These are phyloP conservation scores for Phallusia fumigata DNA, from an alignment of 23 tunicate genomes.

Conservation along the genomic window DNA sequence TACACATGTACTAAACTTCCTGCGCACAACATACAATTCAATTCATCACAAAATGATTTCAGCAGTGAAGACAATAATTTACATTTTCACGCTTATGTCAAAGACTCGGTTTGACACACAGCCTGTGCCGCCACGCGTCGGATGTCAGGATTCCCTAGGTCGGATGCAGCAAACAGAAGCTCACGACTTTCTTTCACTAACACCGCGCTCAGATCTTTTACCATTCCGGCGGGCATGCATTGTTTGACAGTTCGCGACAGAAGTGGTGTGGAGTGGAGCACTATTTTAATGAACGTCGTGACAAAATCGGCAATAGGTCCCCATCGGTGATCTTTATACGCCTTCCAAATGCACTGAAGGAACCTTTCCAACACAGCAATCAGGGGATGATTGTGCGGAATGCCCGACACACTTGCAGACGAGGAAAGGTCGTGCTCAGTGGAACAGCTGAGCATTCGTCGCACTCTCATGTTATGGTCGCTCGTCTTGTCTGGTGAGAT, in stretches of 20 bases:
- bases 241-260: slow-evolving; percentile 73
- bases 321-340: not conserved
- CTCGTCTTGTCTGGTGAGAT: slow-evolving; percentile 16
- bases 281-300: slow-evolving; percentile 44
- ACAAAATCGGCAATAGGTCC: slow-evolving; percentile 54
- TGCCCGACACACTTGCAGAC: slow-evolving; percentile 27
- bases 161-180: slow-evolving; percentile 68
- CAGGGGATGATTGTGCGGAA: slow-evolving; percentile 52
- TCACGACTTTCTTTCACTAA: slow-evolving; percentile 38
- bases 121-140: slow-evolving; percentile 71
- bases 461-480: slow-evolving; percentile 30
- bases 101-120: slow-evolving; percentile 33
- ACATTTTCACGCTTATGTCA: not conserved
- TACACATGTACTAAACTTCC: no score
- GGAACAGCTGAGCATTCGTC: slow-evolving; percentile 80
- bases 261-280: slow-evolving; percentile 50
- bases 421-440: slow-evolving; percentile 86
- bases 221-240: slow-evolving; percentile 53
- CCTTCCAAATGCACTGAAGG: slow-evolving; percentile 25
- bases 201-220: slow-evolving; percentile 26
- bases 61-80: no score
- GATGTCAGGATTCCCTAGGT: slow-evolving; percentile 62
- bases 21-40: no score
- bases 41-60: no score
- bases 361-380: slow-evolving; percentile 30